Base-by-base conservation (phyloP, 2,888 invertebrate species). In the Trachelus stipa region DNA sequence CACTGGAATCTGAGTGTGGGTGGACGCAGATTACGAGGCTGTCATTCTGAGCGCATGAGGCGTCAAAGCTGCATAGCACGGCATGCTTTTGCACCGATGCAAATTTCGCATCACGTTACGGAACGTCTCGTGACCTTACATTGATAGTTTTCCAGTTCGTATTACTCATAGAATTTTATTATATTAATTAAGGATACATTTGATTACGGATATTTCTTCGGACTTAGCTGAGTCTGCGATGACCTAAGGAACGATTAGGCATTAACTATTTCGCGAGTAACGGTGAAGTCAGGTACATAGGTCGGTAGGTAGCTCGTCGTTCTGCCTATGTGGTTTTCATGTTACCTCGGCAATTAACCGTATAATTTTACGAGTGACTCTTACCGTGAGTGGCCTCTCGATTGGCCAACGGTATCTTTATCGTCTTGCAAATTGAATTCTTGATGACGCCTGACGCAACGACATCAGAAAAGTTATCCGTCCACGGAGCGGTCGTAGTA, bases 381-480 rank as follows among this genome's bases (percentile, higher is more conserved):
- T 77, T 40, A 73, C 56, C 71, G 37, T 12, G 76, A 33, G 74
- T 34, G 74, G 37, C 35, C 23, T 74, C 34, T 12, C 74, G 74
- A 74, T 74, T 35, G 74, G 74, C 74, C 34, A 76, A 79, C 71
- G 76, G 34, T 79, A 79, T 76, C 79, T 77, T 74, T 81, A 78
- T 82, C 82, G 83, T 84, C 81, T 79, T 78, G 85, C 85, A 88
- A 88, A 88, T 88, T 88, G 86, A 88, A 88, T 88, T 88, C 84
- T 85, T 86, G 85, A 83, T 83, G 83, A 81, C 81, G 85, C 82
- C 73, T 74, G 79, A 76, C 68, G 76, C 76, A 76, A 76, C 78
- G 68, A 79, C 69, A 74, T 69, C 68, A 76, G 73, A 74, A 9
- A 12, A 40, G 73, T 69, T 74, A 74, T 73, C 76, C 78, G 73